Evolutionary conservation across 2,888 invertebrate genomes (phyloP).

Genomic region (Neoaliturus tenellus): DNA sequence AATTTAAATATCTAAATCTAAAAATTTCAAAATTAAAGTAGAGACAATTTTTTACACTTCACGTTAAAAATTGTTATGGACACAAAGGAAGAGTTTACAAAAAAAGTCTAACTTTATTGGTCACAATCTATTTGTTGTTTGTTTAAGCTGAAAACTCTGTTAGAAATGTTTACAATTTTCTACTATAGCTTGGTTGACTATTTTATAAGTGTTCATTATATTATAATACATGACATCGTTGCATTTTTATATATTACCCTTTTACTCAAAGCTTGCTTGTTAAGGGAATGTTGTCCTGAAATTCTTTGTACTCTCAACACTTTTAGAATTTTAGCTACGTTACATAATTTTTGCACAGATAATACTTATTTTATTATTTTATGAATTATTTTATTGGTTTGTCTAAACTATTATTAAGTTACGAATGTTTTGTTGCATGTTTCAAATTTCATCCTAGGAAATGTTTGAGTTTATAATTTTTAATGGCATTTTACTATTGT

Average conservation of each 20-base stretch:
- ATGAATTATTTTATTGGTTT: too few species aligned
- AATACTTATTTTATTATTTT: not conserved
- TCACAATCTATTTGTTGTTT: not conserved
- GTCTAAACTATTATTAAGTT: too few species aligned
- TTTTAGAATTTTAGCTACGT: not conserved
- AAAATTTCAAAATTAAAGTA: too few species aligned
- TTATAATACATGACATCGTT: not conserved
- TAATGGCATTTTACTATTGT: too few species aligned
- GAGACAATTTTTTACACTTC: too few species aligned
- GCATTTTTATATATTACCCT: conserved; percentile 2
- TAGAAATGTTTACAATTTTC: not conserved
- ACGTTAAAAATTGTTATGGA: too few species aligned
- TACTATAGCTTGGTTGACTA: not conserved
- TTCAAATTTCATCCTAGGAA: too few species aligned
- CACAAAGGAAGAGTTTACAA: too few species aligned
- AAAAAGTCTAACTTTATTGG: too few species aligned
- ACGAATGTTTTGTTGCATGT: too few species aligned
- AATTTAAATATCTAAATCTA: too few species aligned
- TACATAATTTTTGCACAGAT: not conserved
- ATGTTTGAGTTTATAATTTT: too few species aligned
- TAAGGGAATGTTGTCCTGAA: not conserved
- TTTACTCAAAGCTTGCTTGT: not conserved
- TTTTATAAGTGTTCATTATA: not conserved
- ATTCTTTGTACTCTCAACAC: not conserved
- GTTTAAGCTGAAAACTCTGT: not conserved